A percentile compares a stretch with the other conserved stretches of the same genome.
Conservation (phyloP, 2,113 vertebrate genomes). For the Nothoprocta perdicaria region DNA sequence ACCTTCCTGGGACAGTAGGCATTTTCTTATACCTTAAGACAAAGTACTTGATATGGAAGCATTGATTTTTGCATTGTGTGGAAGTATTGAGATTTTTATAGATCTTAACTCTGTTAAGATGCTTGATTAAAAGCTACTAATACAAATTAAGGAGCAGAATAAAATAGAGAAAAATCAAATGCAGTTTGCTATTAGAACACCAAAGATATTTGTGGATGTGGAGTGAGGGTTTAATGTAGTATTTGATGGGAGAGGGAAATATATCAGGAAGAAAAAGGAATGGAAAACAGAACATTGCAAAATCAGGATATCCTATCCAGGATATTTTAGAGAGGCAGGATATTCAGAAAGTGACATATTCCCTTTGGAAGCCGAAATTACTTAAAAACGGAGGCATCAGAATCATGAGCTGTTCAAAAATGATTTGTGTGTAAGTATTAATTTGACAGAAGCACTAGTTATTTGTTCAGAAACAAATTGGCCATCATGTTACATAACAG, state of each 20-base stretch:
- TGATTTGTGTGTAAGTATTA: neutral
- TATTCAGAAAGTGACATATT: neutral
- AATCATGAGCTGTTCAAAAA: neutral
- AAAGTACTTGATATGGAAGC: neutral
- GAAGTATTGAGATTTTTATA: neutral
- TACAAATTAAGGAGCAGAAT: neutral
- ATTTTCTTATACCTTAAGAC: neutral
- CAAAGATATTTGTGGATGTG: neutral
- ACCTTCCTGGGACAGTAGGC: neutral
- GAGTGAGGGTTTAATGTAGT: neutral
- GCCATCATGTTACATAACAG: neutral
- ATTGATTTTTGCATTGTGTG: neutral
- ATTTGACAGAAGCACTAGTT: neutral
- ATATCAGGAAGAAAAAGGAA: neutral
- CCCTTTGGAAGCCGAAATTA: neutral
- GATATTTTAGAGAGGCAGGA: neutral
- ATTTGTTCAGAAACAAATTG: neutral
- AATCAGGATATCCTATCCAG: neutral
- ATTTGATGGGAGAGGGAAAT: neutral
- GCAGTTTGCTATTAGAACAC: neutral
- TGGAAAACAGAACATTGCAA: neutral
- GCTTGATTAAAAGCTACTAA: neutral
- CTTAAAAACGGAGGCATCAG: neutral
- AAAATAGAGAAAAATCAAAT: neutral
- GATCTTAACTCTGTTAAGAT: neutral